These are phyloP conservation scores for Dinoponera quadriceps DNA, from an alignment of 1,140 invertebrate species.

Conservation along the genomic window DNA sequence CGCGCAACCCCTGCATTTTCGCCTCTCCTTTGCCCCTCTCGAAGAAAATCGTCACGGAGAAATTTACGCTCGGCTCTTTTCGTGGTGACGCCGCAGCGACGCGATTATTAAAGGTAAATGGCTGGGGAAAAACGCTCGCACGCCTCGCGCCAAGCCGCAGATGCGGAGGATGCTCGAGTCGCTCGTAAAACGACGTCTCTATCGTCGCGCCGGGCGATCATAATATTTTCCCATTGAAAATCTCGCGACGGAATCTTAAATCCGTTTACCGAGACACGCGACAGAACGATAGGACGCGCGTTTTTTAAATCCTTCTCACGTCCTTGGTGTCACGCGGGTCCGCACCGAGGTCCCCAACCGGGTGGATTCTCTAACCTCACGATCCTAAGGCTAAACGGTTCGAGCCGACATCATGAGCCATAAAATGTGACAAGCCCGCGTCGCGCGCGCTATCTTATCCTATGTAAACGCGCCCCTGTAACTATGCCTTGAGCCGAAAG, in stretches of 20 bases:
- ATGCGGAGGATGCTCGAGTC: conserved; percentile 10
- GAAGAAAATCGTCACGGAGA: not conserved
- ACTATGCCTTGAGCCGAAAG: not conserved
- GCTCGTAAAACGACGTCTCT: conserved; percentile 32
- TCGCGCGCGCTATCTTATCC: not conserved
- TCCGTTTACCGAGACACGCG: conserved; percentile 46
- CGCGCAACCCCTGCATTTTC: not conserved
- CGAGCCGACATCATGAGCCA: conserved; percentile 15
- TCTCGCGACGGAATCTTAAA: conserved; percentile 37
- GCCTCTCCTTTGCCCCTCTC: not conserved
- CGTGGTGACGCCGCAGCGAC: not conserved
- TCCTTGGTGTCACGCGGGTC: conserved; percentile 36
- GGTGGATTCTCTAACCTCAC: conserved; percentile 27
- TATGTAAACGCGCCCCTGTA: not conserved
- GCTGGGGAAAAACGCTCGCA: not conserved
- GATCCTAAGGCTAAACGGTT: conserved; percentile 25
- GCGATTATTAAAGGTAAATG: conserved; percentile 35
- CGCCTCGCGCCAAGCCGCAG: not conserved
- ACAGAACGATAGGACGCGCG: not conserved
- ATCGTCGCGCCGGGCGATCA: conserved; percentile 23
- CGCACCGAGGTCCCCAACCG: not conserved
- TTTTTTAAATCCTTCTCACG: conserved; percentile 64
- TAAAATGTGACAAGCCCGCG: conserved; percentile 19
- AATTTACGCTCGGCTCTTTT: conserved; percentile 15
- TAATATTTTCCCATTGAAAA: conserved; percentile 52